Base-by-base conservation (phyloP, 2,888 invertebrate species). In the Ditula angustiorana region DNA sequence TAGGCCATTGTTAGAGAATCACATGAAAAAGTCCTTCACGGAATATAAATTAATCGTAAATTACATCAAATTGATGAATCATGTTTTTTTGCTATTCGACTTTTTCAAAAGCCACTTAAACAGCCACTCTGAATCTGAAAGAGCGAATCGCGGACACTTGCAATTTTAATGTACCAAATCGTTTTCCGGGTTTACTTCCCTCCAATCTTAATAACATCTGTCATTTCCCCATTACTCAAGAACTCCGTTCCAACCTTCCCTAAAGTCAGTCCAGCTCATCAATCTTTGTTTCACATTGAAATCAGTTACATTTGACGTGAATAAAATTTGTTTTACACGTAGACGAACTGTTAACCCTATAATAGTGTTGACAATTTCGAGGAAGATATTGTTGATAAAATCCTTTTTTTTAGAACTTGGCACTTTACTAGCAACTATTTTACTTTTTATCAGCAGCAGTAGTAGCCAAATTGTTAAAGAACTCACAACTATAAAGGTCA, bases 201-300 rank as follows among this genome's bases (percentile, higher is more conserved):
- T 24, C 37, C 30, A 50, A 41, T 56, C 58, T 16, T 47, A 47
- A 35, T 35, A 58, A 47, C 46, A 47, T 58, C 47, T 21, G 58
- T 58, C 16, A 47, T 47, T 58, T 49, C 37, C 19, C 55, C 55
- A 56, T 47, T 58, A 47, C 47, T 33, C 47, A 24, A 58, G 16
- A 49, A 35, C 46, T 28, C 35, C 5, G 23, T 35, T 16, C 23
- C 24, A 13, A 24, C 30, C 26, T 55, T 58, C 47, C 19, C 47
- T 16, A 19, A 24, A 49, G 35, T 35, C 35, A 33, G 30, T 47
- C 13, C 13, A 13, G 19, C 47, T 35, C 47, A 49, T 58, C 58
- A 58, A 49, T 58, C 58, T 49, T 58, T 58, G 58, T 58, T 49
- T 21, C 35, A 26, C 35, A 58, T 58, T 47, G 24, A 16, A 49